Evolutionary conservation across 2,888 invertebrate genomes (phyloP), one percentile per base, ranked within the genome.

Genomic region (Drosophila borborema): DNA sequence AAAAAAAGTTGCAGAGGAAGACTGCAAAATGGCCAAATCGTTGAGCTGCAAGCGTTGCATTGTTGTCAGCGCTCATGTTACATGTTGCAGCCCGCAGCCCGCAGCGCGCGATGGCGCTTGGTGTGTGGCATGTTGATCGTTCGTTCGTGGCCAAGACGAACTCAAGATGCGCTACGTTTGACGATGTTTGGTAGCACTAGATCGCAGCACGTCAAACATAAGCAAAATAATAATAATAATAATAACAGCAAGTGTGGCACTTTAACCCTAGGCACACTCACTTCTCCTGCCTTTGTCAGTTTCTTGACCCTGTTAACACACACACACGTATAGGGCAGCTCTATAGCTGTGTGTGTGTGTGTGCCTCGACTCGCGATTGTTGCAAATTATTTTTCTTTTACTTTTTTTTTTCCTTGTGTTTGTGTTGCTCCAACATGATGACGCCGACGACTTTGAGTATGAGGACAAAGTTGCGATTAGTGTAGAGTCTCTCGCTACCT

Each of bases 1-100:
- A 56, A 63, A 72, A 62, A 12, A 43, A 43, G 14, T 12, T 5
- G 40, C 8, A 49, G 67, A 63, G 71, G 28, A 28, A 28, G 28
- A 2, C 77, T 41, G 72, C 85, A 86, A 77, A 81, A 82, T 81
- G 86, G 80, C 80, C 83, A 77, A 87, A 87, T 74, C 72, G 73
- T 72, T 70, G 49, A 54, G 61, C 41, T 36, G 49, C 60, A 77
- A 78, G 78, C 69, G 77, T 72, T 85, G 84, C 87, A 88, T 82
- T 88, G 88, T 88, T 88, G 84, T 85, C 86, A 85, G 86, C 86
- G 80, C 72, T 75, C 83, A 80, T 84, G 84, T 84, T 82, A 72
- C 80, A 80, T 70, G 77, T 65, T 54, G 61, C 66, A 43, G 77
- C 78, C 59, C 59, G 61, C 66, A 43, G 77, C 78, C 59, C 59